Evolutionary conservation across 2,797 vertebrate genomes (phyloP).

Genomic region (Propithecus deckenii): DNA sequence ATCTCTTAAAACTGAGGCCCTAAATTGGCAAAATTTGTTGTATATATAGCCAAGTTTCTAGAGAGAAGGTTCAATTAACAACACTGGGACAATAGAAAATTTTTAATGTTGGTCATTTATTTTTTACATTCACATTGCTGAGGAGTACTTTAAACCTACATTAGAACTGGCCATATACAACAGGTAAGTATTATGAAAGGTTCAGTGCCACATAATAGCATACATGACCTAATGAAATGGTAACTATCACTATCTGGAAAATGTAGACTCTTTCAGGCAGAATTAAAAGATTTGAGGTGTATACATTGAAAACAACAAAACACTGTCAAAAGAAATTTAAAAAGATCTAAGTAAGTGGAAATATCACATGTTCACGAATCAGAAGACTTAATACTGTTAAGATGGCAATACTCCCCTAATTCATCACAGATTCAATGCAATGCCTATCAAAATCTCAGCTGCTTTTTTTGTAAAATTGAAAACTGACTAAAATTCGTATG

Average conservation of each 20-base stretch:
- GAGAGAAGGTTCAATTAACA: not conserved
- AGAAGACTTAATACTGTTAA: not conserved
- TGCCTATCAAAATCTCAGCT: not conserved
- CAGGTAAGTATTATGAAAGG: not conserved
- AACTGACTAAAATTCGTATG: not conserved
- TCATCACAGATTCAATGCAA: not conserved
- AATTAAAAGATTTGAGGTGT: not conserved
- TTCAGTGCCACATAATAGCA: not conserved
- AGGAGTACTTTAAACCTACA: not conserved
- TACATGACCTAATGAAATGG: not conserved
- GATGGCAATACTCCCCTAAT: not conserved
- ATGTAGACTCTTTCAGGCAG: not conserved
- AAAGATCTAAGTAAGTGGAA: not conserved
- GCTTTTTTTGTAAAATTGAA: not conserved
- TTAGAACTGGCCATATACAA: not conserved
- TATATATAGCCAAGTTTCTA: not conserved
- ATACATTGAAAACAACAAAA: not conserved
- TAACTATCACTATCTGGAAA: not conserved
- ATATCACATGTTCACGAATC: not conserved
- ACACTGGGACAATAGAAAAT: not conserved
- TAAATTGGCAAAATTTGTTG: not conserved
- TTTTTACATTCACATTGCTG: not conserved
- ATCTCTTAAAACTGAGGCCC: not conserved
- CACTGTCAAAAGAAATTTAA: not conserved
- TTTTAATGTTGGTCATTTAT: not conserved